These are phyloP conservation scores for Hypsibius dujardini DNA, from an alignment of 1,140 invertebrate genomes.

Conservation along the genomic window DNA sequence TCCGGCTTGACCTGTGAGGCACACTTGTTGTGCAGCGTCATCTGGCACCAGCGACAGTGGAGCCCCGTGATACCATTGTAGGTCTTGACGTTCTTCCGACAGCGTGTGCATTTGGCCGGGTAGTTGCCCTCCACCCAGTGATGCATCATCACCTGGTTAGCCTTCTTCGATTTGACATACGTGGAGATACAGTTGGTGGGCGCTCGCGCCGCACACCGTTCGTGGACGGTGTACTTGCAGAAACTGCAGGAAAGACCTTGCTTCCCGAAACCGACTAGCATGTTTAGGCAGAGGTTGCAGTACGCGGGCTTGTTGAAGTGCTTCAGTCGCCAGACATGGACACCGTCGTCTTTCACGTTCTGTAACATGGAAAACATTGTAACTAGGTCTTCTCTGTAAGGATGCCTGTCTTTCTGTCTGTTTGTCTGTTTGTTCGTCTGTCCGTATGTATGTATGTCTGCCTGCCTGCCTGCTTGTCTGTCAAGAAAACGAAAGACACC, in stretches of 20 bases:
- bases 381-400: too few relatives aligned
- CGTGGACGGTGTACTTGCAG: constrained; percentile 94
- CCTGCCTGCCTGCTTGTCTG: too few relatives aligned
- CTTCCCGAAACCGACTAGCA: constrained; percentile 84
- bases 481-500: too few relatives aligned
- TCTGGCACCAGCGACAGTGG: constrained; percentile 87
- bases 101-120: constrained; percentile 77
- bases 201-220: constrained; percentile 83
- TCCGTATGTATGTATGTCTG: too few relatives aligned
- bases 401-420: too few relatives aligned
- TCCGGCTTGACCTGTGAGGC: constrained; percentile 72
- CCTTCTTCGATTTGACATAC: constrained; percentile 75
- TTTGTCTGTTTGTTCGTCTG: too few relatives aligned
- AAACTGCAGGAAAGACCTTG: constrained; percentile 88
- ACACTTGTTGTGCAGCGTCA: constrained; percentile 80
- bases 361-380: constrained; percentile 29
- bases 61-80: constrained; percentile 81
- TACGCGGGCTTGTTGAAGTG: constrained; percentile 87
- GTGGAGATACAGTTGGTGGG: constrained; percentile 85
- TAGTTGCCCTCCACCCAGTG: constrained; percentile 95
- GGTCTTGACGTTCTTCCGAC: constrained; percentile 81
- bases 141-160: constrained; percentile 53
- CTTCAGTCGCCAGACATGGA: constrained; percentile 85
- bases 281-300: constrained; percentile 85
- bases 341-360: constrained; percentile 91